A percentile compares a stretch with the other conserved stretches of the same genome.
phyloP scores from a whole-genome alignment of 1,140 invertebrate genomes.

The Formica selysi region DNA sequence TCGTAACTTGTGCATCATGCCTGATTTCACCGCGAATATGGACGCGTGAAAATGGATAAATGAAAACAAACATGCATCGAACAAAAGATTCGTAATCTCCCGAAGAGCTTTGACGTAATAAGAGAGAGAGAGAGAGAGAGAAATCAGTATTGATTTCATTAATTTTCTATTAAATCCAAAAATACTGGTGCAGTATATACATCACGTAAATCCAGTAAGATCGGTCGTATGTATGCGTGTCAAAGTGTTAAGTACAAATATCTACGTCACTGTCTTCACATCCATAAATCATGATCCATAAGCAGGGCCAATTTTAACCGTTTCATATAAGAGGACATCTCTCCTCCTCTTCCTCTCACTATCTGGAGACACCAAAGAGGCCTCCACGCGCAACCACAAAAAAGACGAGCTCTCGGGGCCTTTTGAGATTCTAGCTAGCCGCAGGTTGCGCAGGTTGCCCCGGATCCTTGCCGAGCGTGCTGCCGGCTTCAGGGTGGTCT shows the following conservation, averaged over 20 bases:
- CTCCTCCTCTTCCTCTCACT: conserved; percentile 30
- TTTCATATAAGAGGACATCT: conserved; percentile 16
- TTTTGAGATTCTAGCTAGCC: conserved; percentile 58
- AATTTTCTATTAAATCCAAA: conserved; percentile 22
- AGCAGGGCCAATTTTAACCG: conserved; percentile 38
- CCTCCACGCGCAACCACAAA: conserved; percentile 33
- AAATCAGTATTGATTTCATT: neutral
- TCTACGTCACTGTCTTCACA: conserved; percentile 28
- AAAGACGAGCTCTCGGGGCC: conserved; percentile 19
- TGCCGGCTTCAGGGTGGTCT: conserved; percentile 82
- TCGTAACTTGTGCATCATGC: conserved; percentile 30
- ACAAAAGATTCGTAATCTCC: neutral
- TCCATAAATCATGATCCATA: conserved; percentile 44
- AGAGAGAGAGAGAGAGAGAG: no score
- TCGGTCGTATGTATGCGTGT: neutral
- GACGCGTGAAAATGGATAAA: neutral
- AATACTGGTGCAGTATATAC: neutral
- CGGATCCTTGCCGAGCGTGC: conserved; percentile 56
- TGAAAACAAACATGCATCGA: neutral
- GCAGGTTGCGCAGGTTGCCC: conserved; percentile 67
- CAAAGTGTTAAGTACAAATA: conserved; percentile 59
- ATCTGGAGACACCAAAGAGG: conserved; percentile 21
- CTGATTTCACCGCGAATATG: conserved; percentile 48
- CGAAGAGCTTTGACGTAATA: neutral
- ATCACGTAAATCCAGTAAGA: neutral